phyloP scores from a whole-genome alignment of 1,140 invertebrate genomes.

The Helicoverpa zea region DNA sequence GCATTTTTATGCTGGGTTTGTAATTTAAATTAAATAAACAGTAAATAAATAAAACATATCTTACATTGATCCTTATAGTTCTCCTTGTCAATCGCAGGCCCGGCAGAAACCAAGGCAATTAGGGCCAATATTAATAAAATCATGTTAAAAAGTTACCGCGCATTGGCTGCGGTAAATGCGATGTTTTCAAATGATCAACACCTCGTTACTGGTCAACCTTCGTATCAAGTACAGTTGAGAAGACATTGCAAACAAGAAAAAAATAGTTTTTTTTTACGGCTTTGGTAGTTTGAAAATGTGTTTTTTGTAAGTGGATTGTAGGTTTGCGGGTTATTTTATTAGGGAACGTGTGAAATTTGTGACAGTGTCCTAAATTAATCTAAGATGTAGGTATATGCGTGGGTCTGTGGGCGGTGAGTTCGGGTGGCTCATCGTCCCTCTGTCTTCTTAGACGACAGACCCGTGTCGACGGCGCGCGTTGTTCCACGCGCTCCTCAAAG shows the following conservation, averaged over 20 bases:
- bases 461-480: no score
- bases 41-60: neutral
- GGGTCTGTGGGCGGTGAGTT: no score
- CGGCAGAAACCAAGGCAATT: neutral
- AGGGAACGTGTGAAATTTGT: no score
- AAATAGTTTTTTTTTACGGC: neutral
- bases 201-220: neutral
- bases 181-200: neutral
- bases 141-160: neutral
- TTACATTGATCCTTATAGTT: slow-evolving; percentile 29
- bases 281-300: neutral
- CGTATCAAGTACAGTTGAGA: neutral
- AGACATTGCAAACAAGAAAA: slow-evolving; percentile 18
- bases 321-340: no score
- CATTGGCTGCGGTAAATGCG: neutral
- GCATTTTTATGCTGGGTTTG: no score
- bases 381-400: no score
- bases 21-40: no score
- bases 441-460: no score
- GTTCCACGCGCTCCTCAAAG: no score
- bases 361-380: neutral
- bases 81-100: neutral
- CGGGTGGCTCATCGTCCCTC: no score
- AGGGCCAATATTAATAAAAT: neutral
- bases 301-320: neutral